Evolutionary conservation across 2,888 invertebrate species (phyloP), one percentile per base, ranked within the genome.

Genomic region (Epsilonema sp.): DNA sequence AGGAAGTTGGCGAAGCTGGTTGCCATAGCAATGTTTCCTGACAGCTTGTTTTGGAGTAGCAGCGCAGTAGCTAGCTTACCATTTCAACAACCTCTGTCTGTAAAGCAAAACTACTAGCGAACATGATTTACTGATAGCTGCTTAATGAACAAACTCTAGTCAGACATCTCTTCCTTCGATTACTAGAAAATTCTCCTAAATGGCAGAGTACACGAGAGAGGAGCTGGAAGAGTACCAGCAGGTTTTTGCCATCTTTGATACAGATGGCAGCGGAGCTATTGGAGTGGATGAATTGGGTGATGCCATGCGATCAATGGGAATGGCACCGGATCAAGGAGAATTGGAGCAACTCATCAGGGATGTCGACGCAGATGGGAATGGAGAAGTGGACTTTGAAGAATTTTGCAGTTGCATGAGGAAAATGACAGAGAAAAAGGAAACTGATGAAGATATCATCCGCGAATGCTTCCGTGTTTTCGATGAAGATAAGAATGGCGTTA

Each of bases 371-470:
- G 62, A 62, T 50, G 62, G 62, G 1, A 62, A 62, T 39, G 62
- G 62, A 2, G 63, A 64, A 47, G 64, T 63, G 40, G 63, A 63
- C 45, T 63, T 63, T 46, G 59, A 58, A n/a, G 63, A 63, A 48
- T 63, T 63, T 50, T 63, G 63, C 47, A 58, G 56, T 5, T 64
- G 64, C 50, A 59, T 63, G 60, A 63, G 64, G 49, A 56, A 56
- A 44, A 59, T 59, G 38, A 62, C 62, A 48, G 26, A 39, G n/a
- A 48, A 49, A n/a, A 53, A 54, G 26, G 45, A 49, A 22, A 53
- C 59, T 13, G 63, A 63, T 45, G 63, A 63, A 37, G 63, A 63
- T 44, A 51, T 62, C 20, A 54, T 54, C 13, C 38, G 54, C n/a
- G 59, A 60, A 45, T 64, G 63, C 44, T 63, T 63, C 46, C 24